Base-by-base conservation (phyloP, 2,113 vertebrate species). In the Aegithalos caudatus region DNA sequence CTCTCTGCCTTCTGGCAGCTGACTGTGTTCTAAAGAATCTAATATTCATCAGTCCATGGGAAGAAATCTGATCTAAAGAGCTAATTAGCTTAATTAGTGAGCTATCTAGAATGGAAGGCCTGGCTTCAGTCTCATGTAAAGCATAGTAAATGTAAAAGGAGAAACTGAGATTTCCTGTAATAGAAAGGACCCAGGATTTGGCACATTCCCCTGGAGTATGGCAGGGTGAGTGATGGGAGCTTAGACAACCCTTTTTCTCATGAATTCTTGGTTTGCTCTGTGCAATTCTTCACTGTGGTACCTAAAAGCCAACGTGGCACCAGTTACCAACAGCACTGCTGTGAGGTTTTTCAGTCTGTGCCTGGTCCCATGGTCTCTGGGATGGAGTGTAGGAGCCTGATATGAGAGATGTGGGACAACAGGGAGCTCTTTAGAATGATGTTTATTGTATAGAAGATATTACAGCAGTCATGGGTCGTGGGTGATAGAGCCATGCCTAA, bases 201-300 rank as follows among this genome's bases (percentile, higher is more conserved):
- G 35, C 31, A 47, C 9, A 1, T 25, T 31, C 19, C 56, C 40
- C 57, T 53, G 44, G 60, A 69, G 18, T 6, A 12, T 1, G 14
- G 28, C 35, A 60, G 45, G 24, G 22, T 25, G n/a, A 76, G 10
- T 7, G 62, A 29, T 10, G 37, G 25, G 9, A 69, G 10, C 71
- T 37, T 11, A 27, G 60, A 12, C 7, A 23, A 88, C 3, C 8
- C 14, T 54, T 79, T 85, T 81, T 19, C 61, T 54, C 33, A 42
- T 44, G 37, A 88, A 21, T 77, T 90, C 40, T 48, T 16, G 10
- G 4, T 80, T 67, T 90, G 5, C 47, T 74, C 21, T 38, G 2
- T 45, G 21, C 1, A 3, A 2, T 40, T 57, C 14, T 35, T 8
- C 27, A 2, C 64, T 17, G 25, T 8, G 33, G 4, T 1, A 3